Evolutionary conservation across 23 tunicate genomes (phyloP), one percentile per base, ranked within the genome.

Genomic region (Corella eumyota): DNA sequence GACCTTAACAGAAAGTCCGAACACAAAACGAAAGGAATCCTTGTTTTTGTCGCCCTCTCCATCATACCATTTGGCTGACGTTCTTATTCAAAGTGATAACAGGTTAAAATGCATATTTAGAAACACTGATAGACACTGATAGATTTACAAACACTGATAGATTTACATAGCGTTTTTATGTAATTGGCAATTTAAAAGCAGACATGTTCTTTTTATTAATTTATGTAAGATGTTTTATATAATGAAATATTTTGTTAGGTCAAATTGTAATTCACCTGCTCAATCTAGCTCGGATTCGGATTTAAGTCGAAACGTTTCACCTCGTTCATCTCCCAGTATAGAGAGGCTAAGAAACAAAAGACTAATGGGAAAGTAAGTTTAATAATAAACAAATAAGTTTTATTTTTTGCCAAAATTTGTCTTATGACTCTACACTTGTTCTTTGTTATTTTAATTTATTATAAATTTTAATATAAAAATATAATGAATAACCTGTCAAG

Each of bases 1-100:
- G 9, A 69, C 81, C 2, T 32, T 84, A 35, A 75, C 78, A 0
- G 94, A 84, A 58, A 84, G 94, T 48, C 94, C 94, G 4, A 84
- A 75, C 50, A 84, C 94, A 28, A 62, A 76, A 64, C 38, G 94
- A 63, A 84, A 84, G 50, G 94, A 84, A 65, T 84, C 94, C 2
- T 64, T 84, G 31, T 84, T 84, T 35, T 61, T 75, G 25, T 69
- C 81, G 2, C 83, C 85, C 1, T 73, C 75, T 2, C 44, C 65
- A 11, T 24, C 85, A 9, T 69, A 69, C 65, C 64, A 69, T 37
- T 25, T 55, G 52, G 44, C 45, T 34, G 68, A 62, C 40, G 17
- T 60, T 7, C 33, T 32, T 2, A 21, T 32, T n/a, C 68, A 25
- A 15, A 40, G 13, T 7, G 57, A 51, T 19, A 7, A 6, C 20